These are phyloP conservation scores for Acomys russatus DNA, from an alignment of 2,797 vertebrate species.

Conservation along the genomic window DNA sequence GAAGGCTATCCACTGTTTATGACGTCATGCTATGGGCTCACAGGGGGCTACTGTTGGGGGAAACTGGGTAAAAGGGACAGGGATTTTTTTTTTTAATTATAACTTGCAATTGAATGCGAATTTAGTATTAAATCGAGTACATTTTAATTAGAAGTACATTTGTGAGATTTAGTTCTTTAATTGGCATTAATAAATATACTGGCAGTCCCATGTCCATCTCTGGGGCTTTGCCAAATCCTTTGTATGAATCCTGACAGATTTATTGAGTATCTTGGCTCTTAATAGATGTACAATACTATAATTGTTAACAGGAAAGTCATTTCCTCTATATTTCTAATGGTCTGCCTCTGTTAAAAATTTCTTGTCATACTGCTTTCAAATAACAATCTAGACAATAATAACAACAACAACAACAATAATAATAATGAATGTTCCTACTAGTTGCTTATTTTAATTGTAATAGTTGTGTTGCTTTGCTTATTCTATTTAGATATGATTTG, in stretches of 20 bases:
- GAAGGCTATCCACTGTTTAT: background rate
- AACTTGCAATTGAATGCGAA: background rate
- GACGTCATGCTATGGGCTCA: background rate
- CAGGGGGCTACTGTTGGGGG: background rate
- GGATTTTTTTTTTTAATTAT: background rate
- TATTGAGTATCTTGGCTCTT: background rate
- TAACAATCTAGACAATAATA: background rate
- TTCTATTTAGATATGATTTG: constrained; percentile 38
- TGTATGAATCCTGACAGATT: background rate
- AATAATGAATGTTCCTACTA: background rate
- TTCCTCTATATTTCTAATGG: constrained; percentile 23
- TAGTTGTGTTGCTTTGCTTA: background rate
- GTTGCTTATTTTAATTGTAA: background rate
- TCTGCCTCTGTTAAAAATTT: background rate
- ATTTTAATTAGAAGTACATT: background rate
- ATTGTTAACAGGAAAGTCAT: background rate
- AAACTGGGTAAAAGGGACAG: background rate
- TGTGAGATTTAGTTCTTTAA: background rate
- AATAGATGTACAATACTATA: background rate
- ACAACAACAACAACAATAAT: background rate
- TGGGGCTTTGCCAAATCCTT: constrained; percentile 1
- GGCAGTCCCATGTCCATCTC: background rate
- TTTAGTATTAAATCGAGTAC: background rate
- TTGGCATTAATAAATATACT: background rate
- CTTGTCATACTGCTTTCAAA: constrained; percentile 5